These are phyloP conservation scores for Tachina fera DNA, from an alignment of 2,888 invertebrate genomes.

Conservation along the genomic window DNA sequence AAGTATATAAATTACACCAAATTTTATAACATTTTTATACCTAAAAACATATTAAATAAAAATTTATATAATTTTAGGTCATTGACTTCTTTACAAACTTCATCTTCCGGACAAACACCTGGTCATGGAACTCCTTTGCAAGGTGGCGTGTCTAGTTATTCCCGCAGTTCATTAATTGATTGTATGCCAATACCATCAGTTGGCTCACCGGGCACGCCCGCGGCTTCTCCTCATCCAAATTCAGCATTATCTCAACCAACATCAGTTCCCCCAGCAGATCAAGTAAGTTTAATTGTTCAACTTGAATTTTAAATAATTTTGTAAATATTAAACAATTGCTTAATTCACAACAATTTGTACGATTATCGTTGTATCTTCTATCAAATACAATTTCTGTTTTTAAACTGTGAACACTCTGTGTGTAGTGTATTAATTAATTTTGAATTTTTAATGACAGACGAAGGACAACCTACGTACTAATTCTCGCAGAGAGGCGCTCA, in stretches of 20 bases:
- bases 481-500: no score
- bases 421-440: no score
- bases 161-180: conserved; percentile 84
- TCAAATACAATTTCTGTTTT: no score
- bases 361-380: no score
- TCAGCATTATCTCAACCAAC: conserved; percentile 89
- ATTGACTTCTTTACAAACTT: conserved; percentile 70
- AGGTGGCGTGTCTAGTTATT: conserved; percentile 87
- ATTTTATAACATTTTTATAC: neutral
- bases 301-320: neutral
- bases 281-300: conserved; percentile 76
- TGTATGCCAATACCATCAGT: conserved; percentile 84
- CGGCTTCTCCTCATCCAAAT: conserved; percentile 86
- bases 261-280: conserved; percentile 86
- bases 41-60: neutral
- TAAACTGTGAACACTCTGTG: no score
- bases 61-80: conserved; percentile 42
- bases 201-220: conserved; percentile 87
- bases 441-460: no score
- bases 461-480: no score
- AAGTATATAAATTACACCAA: neutral
- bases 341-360: no score
- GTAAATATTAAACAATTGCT: neutral
- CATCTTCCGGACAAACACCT: conserved; percentile 67
- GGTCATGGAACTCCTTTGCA: conserved; percentile 84